phyloP scores from a whole-genome alignment of 2,888 invertebrate species.

The Pogonocherus hispidulus region DNA sequence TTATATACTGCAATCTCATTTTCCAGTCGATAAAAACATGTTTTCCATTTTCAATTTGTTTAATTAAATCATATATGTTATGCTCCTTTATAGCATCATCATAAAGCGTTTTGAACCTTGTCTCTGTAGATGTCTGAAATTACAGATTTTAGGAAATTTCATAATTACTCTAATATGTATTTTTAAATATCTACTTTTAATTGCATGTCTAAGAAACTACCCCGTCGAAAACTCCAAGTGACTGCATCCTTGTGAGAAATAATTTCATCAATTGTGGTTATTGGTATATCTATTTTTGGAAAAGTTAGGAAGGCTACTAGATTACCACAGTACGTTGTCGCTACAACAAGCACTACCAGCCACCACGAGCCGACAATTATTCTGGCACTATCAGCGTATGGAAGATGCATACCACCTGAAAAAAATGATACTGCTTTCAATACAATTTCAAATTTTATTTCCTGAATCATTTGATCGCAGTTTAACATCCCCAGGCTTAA shows the following conservation, averaged over 20 bases:
- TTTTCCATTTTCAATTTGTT: conserved; percentile 75
- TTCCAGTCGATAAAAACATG: conserved; percentile 89
- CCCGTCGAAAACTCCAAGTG: conserved; percentile 83
- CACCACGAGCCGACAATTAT: conserved; percentile 92
- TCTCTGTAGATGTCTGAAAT: conserved; percentile 72
- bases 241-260: conserved; percentile 72
- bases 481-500: no score
- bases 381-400: conserved; percentile 88
- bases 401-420: conserved; percentile 88
- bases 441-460: no score
- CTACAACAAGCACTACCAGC: conserved; percentile 89
- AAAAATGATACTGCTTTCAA: no score
- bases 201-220: conserved; percentile 81
- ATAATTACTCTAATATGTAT: neutral
- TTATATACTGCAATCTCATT: conserved; percentile 80
- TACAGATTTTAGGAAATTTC: neutral
- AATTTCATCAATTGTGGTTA: conserved; percentile 79
- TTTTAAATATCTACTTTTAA: conserved; percentile 67
- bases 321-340: conserved; percentile 93
- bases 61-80: conserved; percentile 67
- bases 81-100: conserved; percentile 72
- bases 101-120: conserved; percentile 73
- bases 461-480: no score
- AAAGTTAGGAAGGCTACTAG: conserved; percentile 93
- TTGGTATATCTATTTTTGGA: conserved; percentile 83